Base-by-base conservation (phyloP, 2,797 vertebrate species). In the Propithecus deckenii region DNA sequence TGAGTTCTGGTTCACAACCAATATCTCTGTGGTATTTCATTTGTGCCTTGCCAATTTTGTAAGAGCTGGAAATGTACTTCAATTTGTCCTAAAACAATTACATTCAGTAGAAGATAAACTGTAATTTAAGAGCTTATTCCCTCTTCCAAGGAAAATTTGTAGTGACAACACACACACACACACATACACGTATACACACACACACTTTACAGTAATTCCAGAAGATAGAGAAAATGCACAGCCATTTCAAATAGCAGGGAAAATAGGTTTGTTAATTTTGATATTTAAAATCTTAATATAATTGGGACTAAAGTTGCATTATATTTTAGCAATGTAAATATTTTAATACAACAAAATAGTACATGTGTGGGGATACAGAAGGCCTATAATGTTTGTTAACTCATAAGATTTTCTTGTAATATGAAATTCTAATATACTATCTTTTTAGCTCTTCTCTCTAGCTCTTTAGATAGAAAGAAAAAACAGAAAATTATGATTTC, bases 61-160 rank as follows among this genome's bases (percentile, higher is more conserved):
- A 72, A 96, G 52, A 96, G 75, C 86, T 95, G 91, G 57, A 97
- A 95, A 84, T 94, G 57, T 94, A 79, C 80, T 95, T 94, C 65
- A 61, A 18, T 94, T 89, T 96, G 79, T 85, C 35, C 95, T 89
- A 52, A 93, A 95, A 81, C 72, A 96, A 75, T 93, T 92, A 85
- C 32, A 95, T 86, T 86, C 89, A 80, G 35, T 65, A 86, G 90
- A 89, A 94, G 86, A 96, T 90, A 96, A 90, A 35, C 23, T 95
- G 86, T 91, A 85, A 95, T 48, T 89, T 93, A 80, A 91, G 32
- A 57, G 65, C 32, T 86, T 84, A 78, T 79, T 91, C 35, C 41
- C 15, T 78, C 69, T 91, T n/a, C 35, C 1, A 43, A 91, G 89
- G 57, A 72, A 25, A 91, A 84, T 35, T 91, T 61, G 92, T 80